Evolutionary conservation across 2,888 invertebrate species (phyloP), one percentile per base, ranked within the genome.

Genomic region (Acanthosepion pharaonis): DNA sequence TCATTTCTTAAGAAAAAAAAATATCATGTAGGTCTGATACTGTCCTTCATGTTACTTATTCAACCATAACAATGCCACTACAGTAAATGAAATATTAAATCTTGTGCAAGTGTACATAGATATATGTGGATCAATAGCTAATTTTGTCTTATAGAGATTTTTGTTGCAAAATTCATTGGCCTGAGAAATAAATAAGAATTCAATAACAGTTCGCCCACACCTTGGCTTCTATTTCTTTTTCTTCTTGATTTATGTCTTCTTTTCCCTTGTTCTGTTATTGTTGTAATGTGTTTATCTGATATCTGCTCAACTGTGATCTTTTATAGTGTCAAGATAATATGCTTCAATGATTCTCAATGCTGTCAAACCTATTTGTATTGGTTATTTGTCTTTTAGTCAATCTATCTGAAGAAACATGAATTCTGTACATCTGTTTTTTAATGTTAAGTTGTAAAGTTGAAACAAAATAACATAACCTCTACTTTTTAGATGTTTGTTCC

Each of bases 11-110:
- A 78, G 78, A 11, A 33, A n/a, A 33, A n/a, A 78, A 78, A 78
- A 78, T 15, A 78, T 33, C n/a, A 78, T 78, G n/a, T n/a, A 78
- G 78, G 78, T n/a, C n/a, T 78, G 33, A 78, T 78, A 33, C n/a
- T 78, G 78, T 78, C 78, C n/a, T 78, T 78, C 78, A 78, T n/a
- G 78, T 78, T 78, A 33, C n/a, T 78, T 78, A 78, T 78, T 78
- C 78, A 78, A 78, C n/a, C 78, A 78, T 78, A n/a, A n/a, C n/a
- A 78, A 78, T 78, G n/a, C 78, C n/a, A 78, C n/a, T n/a, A 78
- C n/a, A 78, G 15, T n/a, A 78, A 78, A 78, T 78, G 78, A 78
- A 78, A 78, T 78, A 78, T 78, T 78, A n/a, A 78, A 78, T n/a
- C 78, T n/a, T 78, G 11, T 78, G n/a, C 78, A 78, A 78, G n/a